Evolutionary conservation across 2,888 invertebrate genomes (phyloP).

Genomic region (Pristionchus japonicus): DNA sequence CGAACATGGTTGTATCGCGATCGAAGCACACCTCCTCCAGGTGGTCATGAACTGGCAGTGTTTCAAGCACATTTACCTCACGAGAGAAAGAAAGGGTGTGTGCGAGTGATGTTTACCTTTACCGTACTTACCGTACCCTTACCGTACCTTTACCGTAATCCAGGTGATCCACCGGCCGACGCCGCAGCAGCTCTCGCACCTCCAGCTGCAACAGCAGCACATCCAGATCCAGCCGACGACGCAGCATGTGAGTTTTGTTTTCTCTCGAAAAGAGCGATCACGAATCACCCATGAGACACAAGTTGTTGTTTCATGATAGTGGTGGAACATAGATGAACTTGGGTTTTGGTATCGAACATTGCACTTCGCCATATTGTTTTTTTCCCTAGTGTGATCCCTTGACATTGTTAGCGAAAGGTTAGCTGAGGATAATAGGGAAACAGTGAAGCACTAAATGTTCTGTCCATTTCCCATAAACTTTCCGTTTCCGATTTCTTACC

Average conservation of each 20-base stretch:
- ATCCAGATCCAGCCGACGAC: slow-evolving; percentile 40
- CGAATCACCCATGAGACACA: neutral
- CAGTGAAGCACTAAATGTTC: neutral
- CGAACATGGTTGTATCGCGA: too few relatives aligned
- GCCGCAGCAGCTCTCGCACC: slow-evolving; percentile 44
- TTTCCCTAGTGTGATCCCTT: too few relatives aligned
- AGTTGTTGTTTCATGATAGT: neutral
- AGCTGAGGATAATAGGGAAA: too few relatives aligned
- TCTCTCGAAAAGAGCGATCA: neutral
- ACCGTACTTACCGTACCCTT: too few relatives aligned
- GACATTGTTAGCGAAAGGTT: too few relatives aligned
- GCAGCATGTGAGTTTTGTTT: slow-evolving; percentile 26
- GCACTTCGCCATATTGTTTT: too few relatives aligned
- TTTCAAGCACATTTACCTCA: too few relatives aligned
- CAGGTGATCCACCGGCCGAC: slow-evolving; percentile 39
- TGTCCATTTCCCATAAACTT: neutral
- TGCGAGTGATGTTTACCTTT: too few relatives aligned
- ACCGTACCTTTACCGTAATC: too few relatives aligned
- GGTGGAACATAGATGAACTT: neutral
- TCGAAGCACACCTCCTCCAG: too few relatives aligned
- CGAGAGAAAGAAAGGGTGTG: too few relatives aligned
- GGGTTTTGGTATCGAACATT: neutral
- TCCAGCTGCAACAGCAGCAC: slow-evolving; percentile 14
- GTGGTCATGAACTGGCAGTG: too few relatives aligned
- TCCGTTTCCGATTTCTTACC: neutral